These are phyloP conservation scores for Siniperca knerii DNA, from an alignment of 2,113 vertebrate species.

Conservation along the genomic window DNA sequence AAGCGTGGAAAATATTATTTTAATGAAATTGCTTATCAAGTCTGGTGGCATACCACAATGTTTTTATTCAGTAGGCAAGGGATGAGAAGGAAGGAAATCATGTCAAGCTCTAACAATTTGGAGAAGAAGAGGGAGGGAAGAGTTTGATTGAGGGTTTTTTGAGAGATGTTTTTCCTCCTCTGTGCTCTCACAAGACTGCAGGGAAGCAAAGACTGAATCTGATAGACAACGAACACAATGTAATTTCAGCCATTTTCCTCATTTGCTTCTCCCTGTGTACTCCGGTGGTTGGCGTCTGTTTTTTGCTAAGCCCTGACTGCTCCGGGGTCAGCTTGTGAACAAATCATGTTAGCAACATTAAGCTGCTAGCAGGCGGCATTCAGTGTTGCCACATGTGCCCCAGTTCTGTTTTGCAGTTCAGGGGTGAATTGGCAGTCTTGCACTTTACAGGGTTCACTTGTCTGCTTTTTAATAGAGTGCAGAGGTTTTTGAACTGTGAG, in stretches of 20 bases:
- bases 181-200: slow-evolving; percentile 24
- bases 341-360: slow-evolving; percentile 13
- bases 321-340: slow-evolving; percentile 28
- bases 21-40: slow-evolving; percentile 5
- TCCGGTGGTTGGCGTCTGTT: slow-evolving; percentile 39
- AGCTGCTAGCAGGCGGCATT: neutral
- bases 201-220: slow-evolving; percentile 44
- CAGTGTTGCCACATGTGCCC: neutral
- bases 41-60: neutral
- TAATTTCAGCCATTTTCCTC: slow-evolving; percentile 46
- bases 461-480: neutral
- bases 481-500: neutral
- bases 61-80: neutral
- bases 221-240: slow-evolving; percentile 45
- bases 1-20: neutral
- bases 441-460: neutral
- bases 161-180: slow-evolving; percentile 16
- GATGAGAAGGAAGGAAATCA: neutral
- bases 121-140: neutral
- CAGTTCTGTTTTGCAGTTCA: slow-evolving; percentile 3
- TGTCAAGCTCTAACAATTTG: slow-evolving; percentile 9
- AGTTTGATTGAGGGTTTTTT: slow-evolving; percentile 1
- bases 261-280: neutral
- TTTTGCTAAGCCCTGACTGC: slow-evolving; percentile 8
- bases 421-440: neutral